Evolutionary conservation across 2,888 invertebrate genomes (phyloP), one percentile per base, ranked within the genome.

Genomic region (Tipula lateralis): DNA sequence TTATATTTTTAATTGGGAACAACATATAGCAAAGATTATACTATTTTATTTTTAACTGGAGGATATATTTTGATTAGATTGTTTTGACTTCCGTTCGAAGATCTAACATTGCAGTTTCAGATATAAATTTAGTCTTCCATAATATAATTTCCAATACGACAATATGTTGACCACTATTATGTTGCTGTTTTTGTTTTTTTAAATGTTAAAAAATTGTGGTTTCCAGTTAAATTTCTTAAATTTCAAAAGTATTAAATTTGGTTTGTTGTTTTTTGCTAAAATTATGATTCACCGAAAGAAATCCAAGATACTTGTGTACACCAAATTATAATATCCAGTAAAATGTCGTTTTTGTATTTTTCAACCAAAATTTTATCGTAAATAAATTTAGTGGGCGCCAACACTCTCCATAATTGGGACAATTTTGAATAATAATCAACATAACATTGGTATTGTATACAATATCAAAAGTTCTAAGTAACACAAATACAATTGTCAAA

Each of bases 31-130:
- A 24, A 66, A 66, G 66, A 66, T 66, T 66, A 66, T 66, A 24
- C 24, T 7, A 66, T 9, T 24, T 24, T 9, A 24, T 66, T 66
- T 66, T 66, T 66, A 66, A 24, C 19, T 66, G 66, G 66, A 66
- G 24, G 66, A 66, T 66, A 66, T 66, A 66, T 24, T 66, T 66
- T 66, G 66, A 66, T 66, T 66, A 66, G 66, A 66, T 24, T 66
- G 24, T 24, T 66, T 19, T 1, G 9, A 66, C 66, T 66, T 66
- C 66, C 66, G 66, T 66, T 19, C 66, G 24, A 12, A 19, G 7
- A 66, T 66, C 66, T 66, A 66, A 66, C 12, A 66, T 66, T 66
- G 24, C 66, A 66, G 66, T 2, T 66, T 24, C 66, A 66, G 66
- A 66, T 24, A 13, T 1, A 66, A 66, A 66, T 24, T 19, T 24